phyloP scores from a whole-genome alignment of 2,113 vertebrate species.

The Lipotes vexillifer region DNA sequence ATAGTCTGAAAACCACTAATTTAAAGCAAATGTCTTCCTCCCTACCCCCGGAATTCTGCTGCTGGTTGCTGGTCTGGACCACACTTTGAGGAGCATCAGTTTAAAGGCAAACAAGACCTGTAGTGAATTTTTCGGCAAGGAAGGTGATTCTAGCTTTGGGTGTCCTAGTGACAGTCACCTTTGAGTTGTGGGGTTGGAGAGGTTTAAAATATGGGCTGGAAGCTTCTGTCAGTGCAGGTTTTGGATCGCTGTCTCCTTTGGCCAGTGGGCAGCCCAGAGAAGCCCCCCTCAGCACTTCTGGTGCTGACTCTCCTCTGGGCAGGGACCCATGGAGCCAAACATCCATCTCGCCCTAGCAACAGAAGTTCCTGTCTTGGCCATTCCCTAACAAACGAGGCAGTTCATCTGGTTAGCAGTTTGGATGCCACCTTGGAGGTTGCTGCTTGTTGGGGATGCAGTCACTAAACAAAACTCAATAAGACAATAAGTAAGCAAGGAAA shows the following conservation, averaged over 20 bases:
- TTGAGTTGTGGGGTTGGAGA: neutral
- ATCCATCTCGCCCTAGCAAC: neutral
- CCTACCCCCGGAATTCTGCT: neutral
- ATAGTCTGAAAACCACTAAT: neutral
- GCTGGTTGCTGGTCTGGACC: neutral
- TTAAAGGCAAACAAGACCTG: neutral
- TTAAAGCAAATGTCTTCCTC: neutral
- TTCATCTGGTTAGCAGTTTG: neutral
- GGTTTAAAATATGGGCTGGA: neutral
- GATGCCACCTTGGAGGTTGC: neutral
- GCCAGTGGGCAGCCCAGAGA: neutral
- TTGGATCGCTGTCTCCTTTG: fast-evolving
- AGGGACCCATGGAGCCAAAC: neutral
- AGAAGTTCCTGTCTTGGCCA: neutral
- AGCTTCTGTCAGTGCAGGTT: neutral
- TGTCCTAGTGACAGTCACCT: neutral
- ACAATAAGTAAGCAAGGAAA: slow-evolving; percentile 10
- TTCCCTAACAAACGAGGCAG: slow-evolving; percentile 28
- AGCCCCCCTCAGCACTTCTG: neutral
- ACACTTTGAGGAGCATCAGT: neutral
- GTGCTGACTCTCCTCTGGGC: slow-evolving; percentile 33
- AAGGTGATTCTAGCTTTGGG: neutral
- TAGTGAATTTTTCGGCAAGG: neutral
- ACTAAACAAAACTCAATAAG: slow-evolving; percentile 8
- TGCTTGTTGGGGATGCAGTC: slow-evolving; percentile 20